phyloP scores from a whole-genome alignment of 2,888 invertebrate species.

The Cecidostiba fungosa region DNA sequence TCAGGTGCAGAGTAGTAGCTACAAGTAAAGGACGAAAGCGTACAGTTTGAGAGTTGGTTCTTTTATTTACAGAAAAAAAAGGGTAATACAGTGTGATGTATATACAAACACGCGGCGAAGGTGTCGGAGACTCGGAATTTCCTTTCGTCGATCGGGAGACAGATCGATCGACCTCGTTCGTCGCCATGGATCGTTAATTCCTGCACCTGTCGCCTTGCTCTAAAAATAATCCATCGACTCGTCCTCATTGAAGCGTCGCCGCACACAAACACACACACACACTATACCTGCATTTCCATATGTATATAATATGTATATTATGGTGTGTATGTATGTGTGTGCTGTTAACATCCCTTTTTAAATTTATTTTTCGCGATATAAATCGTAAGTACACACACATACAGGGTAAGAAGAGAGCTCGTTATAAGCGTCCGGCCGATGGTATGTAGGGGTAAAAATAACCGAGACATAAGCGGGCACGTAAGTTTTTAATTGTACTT shows the following conservation, averaged over 20 bases:
- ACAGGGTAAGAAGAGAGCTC: not conserved
- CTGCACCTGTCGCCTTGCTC: constrained; percentile 63
- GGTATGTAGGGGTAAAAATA: not conserved
- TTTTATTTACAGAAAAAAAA: not conserved
- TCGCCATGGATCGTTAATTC: constrained; percentile 68
- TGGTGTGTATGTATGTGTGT: too few species aligned
- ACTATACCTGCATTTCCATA: too few species aligned
- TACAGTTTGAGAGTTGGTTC: too few species aligned
- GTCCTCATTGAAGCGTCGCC: constrained; percentile 64
- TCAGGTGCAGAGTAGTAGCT: not conserved
- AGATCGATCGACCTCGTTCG: constrained; percentile 67
- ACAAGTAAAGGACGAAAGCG: not conserved
- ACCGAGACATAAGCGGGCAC: not conserved
- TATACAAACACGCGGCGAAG: not conserved
- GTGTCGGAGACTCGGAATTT: constrained; percentile 33
- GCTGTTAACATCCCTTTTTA: too few species aligned
- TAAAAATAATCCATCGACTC: constrained; percentile 71
- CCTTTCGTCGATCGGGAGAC: constrained; percentile 58
- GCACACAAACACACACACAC: not conserved
- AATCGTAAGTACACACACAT: too few species aligned
- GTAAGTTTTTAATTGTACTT: constrained; percentile 37
- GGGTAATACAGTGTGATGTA: not conserved
- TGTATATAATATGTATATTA: not conserved
- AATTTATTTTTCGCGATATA: too few species aligned
- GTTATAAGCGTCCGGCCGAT: not conserved